phyloP scores from a whole-genome alignment of 2,797 vertebrate genomes.

The Pangasius macronema region DNA sequence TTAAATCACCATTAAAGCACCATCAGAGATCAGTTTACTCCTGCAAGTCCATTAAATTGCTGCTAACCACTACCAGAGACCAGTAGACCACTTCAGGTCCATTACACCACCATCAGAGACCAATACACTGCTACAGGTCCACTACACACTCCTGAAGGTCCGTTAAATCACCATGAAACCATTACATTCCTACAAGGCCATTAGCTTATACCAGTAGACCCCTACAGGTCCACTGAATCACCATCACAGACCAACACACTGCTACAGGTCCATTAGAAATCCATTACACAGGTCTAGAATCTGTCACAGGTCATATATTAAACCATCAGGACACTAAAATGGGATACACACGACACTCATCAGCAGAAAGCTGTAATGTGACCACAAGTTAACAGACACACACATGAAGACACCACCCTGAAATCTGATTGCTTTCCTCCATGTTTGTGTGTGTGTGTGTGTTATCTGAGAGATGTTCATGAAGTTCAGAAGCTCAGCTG shows the following conservation, averaged over 20 bases:
- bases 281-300: neutral
- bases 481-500: neutral
- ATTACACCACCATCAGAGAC: neutral
- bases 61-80: neutral
- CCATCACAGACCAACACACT: neutral
- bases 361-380: neutral
- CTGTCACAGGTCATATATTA: no score
- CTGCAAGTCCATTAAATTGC: neutral
- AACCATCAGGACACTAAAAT: neutral
- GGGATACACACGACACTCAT: neutral
- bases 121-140: no score
- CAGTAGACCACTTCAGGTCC: neutral
- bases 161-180: rapidly evolving
- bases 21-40: neutral
- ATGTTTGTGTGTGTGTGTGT: neutral
- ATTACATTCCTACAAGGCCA: no score
- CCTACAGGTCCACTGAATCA: neutral
- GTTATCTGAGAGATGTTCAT: neutral
- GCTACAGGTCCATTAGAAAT: neutral
- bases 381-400: neutral
- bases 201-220: neutral
- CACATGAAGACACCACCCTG: constrained; percentile 6
- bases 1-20: neutral
- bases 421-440: neutral
- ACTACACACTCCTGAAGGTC: neutral